Conservation (phyloP, 23 tunicate species). For the Styela clava region DNA sequence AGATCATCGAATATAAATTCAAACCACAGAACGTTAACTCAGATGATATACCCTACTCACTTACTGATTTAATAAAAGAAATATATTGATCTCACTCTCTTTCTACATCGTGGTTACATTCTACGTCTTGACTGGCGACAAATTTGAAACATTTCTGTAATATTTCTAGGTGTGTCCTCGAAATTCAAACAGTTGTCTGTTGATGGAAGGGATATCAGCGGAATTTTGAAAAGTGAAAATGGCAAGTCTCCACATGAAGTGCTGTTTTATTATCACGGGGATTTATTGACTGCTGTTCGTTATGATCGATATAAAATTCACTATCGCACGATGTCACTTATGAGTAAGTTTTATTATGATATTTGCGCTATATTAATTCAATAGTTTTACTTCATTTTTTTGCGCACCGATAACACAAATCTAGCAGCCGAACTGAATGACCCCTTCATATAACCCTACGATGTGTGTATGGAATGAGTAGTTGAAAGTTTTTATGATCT, state of each 20-base stretch:
- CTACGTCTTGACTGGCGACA: not conserved
- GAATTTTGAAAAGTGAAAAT: not conserved
- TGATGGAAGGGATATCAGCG: not conserved
- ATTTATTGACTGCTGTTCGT: slow-evolving; percentile 54
- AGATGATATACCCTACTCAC: no score
- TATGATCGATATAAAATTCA: slow-evolving; percentile 49
- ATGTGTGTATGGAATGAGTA: no score
- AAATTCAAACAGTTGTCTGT: not conserved
- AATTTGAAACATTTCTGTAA: not conserved
- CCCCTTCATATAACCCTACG: no score
- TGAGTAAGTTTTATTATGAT: not conserved
- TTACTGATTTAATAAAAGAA: no score
- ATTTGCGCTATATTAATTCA: not conserved
- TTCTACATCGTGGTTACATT: not conserved
- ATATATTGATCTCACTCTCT: not conserved
- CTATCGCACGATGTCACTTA: not conserved
- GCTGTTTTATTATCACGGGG: slow-evolving; percentile 54
- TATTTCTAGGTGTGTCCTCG: not conserved
- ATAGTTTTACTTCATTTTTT: no score
- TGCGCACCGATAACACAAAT: no score
- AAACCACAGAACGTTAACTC: no score
- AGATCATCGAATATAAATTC: no score
- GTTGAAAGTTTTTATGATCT: no score
- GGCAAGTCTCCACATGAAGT: slow-evolving; percentile 14
- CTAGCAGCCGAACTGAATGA: no score